Conservation (phyloP, 2,888 invertebrate genomes). For the Platycheirus rosarum region DNA sequence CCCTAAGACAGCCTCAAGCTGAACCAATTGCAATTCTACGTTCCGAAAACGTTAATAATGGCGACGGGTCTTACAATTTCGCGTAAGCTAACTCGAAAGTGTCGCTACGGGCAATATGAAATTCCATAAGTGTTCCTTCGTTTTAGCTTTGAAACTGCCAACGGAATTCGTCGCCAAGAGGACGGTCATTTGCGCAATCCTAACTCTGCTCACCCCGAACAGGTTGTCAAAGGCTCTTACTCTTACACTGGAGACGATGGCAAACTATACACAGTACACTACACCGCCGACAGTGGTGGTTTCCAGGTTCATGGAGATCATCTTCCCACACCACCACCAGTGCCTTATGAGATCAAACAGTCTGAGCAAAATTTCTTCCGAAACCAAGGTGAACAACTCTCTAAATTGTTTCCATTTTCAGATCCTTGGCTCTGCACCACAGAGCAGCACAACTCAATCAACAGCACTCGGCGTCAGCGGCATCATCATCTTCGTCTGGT, state of each 20-base stretch:
- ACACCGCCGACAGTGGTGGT: slow-evolving; percentile 90
- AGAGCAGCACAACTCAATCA: slow-evolving; percentile 66
- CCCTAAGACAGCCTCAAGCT: slow-evolving; percentile 80
- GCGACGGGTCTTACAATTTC: slow-evolving; percentile 86
- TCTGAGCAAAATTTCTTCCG: slow-evolving; percentile 28
- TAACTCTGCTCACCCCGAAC: slow-evolving; percentile 85
- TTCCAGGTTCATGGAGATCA: slow-evolving; percentile 90
- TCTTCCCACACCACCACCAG: slow-evolving; percentile 89
- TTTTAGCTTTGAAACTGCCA: slow-evolving; percentile 86
- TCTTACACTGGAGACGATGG: slow-evolving; percentile 86
- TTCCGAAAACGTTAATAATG: slow-evolving; percentile 85
- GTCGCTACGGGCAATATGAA: background rate
- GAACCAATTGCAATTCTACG: slow-evolving; percentile 85
- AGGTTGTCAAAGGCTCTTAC: slow-evolving; percentile 86
- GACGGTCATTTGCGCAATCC: slow-evolving; percentile 84
- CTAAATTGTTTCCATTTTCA: slow-evolving; percentile 60
- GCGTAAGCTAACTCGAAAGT: slow-evolving; percentile 82
- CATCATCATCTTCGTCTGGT: slow-evolving; percentile 41
- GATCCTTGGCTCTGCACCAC: slow-evolving; percentile 56
- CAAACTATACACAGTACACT: slow-evolving; percentile 86
- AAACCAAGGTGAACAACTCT: slow-evolving; percentile 56
- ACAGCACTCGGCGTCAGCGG: slow-evolving; percentile 53
- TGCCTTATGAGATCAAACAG: slow-evolving; percentile 83
- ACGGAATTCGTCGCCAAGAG: slow-evolving; percentile 86
- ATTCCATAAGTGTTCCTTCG: background rate